Conservation (phyloP, 2,888 invertebrate genomes). For the Ecdyonurus torrentis region DNA sequence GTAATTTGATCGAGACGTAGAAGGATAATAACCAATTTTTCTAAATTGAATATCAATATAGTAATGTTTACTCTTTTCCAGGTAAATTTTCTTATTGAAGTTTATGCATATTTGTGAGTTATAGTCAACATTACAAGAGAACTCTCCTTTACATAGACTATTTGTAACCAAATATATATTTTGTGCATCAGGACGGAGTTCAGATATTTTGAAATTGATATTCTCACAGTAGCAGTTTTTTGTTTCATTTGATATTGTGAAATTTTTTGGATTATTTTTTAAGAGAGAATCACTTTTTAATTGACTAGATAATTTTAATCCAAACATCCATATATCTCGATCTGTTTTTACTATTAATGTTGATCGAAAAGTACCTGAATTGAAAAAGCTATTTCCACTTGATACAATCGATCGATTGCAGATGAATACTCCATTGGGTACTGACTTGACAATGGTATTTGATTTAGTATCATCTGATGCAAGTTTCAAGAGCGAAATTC, state of each 20-base stretch:
- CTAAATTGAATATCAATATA: background rate
- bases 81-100: background rate
- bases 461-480: background rate
- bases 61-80: background rate
- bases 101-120: background rate
- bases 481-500: background rate
- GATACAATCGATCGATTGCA: background rate
- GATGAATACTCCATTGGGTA: background rate
- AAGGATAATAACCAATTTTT: background rate
- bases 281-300: background rate
- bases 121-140: background rate
- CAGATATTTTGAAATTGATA: background rate
- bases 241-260: background rate
- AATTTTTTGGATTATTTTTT: background rate
- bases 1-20: background rate
- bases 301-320: background rate
- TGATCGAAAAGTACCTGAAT: background rate
- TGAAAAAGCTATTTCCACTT: background rate
- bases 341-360: background rate
- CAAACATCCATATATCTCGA: background rate
- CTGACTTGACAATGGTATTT: background rate
- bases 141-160: background rate
- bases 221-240: background rate
- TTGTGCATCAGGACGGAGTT: background rate
- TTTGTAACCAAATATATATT: background rate